These are phyloP conservation scores for Linyphia triangularis DNA, from an alignment of 2,888 invertebrate species.

Conservation along the genomic window DNA sequence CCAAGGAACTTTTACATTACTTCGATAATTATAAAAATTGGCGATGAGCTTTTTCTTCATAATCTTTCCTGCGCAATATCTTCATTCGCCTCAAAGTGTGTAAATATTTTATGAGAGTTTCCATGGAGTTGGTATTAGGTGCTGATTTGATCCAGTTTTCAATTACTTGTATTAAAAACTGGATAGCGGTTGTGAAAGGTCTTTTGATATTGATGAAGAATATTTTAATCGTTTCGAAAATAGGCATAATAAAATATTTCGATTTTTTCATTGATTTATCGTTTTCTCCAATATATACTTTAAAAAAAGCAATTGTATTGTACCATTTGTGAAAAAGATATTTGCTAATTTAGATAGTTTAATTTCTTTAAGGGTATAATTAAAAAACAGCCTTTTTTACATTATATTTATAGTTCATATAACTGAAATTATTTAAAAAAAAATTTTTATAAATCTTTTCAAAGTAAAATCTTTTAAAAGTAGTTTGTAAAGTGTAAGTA, in stretches of 20 bases:
- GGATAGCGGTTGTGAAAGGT: not conserved
- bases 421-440: too few relatives aligned
- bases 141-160: constrained; percentile 56
- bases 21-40: constrained; percentile 73
- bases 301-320: too few relatives aligned
- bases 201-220: not conserved
- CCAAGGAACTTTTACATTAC: constrained; percentile 33
- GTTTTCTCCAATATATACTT: too few relatives aligned
- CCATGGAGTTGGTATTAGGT: constrained; percentile 30
- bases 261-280: not conserved
- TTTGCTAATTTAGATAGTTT: too few relatives aligned
- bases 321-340: too few relatives aligned
- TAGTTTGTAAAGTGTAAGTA: too few relatives aligned
- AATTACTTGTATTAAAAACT: constrained; percentile 62
- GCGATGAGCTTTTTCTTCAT: constrained; percentile 43
- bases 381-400: too few relatives aligned
- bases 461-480: too few relatives aligned
- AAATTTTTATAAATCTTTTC: too few relatives aligned
- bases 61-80: constrained; percentile 29
- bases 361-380: too few relatives aligned
- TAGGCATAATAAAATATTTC: not conserved
- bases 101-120: constrained; percentile 55
- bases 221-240: not conserved
- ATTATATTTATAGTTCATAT: too few relatives aligned
- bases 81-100: constrained; percentile 12